Evolutionary conservation across 2,113 vertebrate genomes (phyloP), one percentile per base, ranked within the genome.

Genomic region (Climacteris rufus): DNA sequence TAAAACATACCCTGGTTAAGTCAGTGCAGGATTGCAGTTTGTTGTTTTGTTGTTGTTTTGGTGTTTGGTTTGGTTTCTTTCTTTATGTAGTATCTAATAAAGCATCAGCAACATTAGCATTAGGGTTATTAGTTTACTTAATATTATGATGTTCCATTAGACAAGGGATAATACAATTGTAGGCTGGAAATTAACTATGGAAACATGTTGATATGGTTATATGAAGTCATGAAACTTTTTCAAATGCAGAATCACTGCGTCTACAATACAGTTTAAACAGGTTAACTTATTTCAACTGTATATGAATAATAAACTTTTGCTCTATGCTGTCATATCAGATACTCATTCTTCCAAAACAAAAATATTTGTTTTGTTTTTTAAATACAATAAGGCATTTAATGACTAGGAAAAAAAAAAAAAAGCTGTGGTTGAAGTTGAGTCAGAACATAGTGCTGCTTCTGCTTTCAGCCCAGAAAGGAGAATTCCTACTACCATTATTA

Each of bases 181-280:
- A 96, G 66, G 87, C 78, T 97, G 96, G 91, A 94, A 96, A 97
- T 96, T 95, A 97, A 97, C 88, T 90, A 96, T 93, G 84, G 91
- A 95, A 96, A 96, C 75, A 96, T 94, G 94, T 76, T 96, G 93
- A 97, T 96, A 91, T 31, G 72, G 96, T 97, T 97, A 96, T 61
- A 74, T 44, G 94, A 94, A 97, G 94, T 96, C 95, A 97, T 83
- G 93, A 96, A 96, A 96, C 95, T 95, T 97, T 77, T 91, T 91
- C 87, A 97, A 93, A 94, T 44, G 78, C 71, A 92, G 89, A 57
- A 95, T 74, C 77, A 94, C 70, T 96, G 83, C 69, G 10, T 72
- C 85, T 66, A 94, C 90, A 85, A 40, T 70, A 77, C 23, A 45
- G 78, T 83, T 94, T 97, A 96, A 97, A 83, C 75, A 91, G 94